Percentiles rank a stretch among this genome's conserved stretches.
Evolutionary conservation across 1,140 invertebrate genomes (phyloP).

Genomic region (Heliconius eleuchia): DNA sequence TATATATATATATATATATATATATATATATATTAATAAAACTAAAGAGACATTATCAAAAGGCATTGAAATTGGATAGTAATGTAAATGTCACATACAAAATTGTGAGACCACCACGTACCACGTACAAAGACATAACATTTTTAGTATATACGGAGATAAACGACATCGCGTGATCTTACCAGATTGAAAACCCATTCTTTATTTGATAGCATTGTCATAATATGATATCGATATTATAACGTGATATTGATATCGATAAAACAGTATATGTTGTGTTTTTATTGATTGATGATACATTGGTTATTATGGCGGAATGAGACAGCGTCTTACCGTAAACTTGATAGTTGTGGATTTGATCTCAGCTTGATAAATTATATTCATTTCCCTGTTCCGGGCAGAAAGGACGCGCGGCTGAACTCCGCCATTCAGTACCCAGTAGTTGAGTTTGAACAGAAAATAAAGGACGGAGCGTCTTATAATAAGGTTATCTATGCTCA

Average conservation of each 20-base stretch:
- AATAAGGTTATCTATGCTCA: no score
- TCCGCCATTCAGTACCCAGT: no score
- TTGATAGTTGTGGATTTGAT: not conserved
- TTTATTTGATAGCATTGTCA: constrained; percentile 19
- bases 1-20: no score
- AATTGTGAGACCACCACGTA: not conserved
- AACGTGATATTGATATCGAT: not conserved
- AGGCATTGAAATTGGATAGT: not conserved
- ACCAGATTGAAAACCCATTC: constrained; percentile 27
- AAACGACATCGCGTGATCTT: constrained; percentile 26
- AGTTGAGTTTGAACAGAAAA: no score
- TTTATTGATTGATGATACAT: not conserved
- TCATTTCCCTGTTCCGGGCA: no score
- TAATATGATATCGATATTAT: not conserved
- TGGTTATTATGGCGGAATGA: not conserved
- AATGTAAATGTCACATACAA: not conserved
- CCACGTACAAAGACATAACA: constrained; percentile 6
- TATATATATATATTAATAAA: no score
- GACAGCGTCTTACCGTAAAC: not conserved
- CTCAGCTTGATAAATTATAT: no score
- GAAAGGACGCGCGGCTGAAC: no score
- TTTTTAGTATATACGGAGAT: constrained; percentile 3
- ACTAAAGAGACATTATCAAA: not conserved
- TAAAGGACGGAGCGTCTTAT: no score
- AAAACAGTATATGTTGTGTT: no score